These are phyloP conservation scores for Piaya cayana DNA, from an alignment of 2,113 vertebrate genomes.

Conservation along the genomic window DNA sequence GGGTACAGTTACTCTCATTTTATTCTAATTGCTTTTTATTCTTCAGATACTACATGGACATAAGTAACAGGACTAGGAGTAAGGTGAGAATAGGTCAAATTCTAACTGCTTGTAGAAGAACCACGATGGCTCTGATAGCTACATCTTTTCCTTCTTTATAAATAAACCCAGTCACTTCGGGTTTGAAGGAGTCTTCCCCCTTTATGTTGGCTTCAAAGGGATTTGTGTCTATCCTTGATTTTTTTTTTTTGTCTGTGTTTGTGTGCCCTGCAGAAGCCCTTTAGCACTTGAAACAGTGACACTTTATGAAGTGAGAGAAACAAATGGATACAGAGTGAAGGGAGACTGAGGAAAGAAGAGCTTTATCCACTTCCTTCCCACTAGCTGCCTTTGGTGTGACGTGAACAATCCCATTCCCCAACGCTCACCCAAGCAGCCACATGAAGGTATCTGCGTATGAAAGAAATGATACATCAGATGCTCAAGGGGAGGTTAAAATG, in stretches of 20 bases:
- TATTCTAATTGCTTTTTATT: not conserved
- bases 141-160: not conserved
- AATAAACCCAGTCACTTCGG: accelerated
- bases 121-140: not conserved
- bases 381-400: not conserved
- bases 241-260: no score
- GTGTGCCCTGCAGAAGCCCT: accelerated
- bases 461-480: constrained; percentile 13
- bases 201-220: not conserved
- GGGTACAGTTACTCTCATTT: no score
- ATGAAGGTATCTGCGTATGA: not conserved
- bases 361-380: not conserved
- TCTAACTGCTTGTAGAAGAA: not conserved
- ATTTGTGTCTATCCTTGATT: not conserved
- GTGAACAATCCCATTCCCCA: not conserved
- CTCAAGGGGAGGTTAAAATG: constrained; percentile 31
- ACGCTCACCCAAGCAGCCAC: accelerated
- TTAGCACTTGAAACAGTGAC: not conserved
- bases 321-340: accelerated
- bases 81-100: not conserved
- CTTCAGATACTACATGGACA: accelerated
- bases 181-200: not conserved
- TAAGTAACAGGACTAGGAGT: not conserved
- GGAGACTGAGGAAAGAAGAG: not conserved
- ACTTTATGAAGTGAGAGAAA: not conserved